Evolutionary conservation across 2,888 invertebrate genomes (phyloP).

Genomic region (Blastobasis adustella): DNA sequence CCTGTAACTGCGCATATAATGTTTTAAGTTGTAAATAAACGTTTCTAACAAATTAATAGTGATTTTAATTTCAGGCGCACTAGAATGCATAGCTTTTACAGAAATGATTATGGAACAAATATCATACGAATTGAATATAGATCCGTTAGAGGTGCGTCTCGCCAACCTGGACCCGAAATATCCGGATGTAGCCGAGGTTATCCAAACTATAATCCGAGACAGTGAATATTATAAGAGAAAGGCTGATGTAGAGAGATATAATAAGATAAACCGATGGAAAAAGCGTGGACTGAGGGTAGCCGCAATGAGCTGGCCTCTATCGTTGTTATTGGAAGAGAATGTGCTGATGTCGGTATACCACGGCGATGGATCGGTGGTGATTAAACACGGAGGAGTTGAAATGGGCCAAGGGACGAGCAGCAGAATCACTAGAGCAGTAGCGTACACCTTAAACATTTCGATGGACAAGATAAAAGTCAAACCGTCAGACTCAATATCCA

Average conservation of each 20-base stretch:
- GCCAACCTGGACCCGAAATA: constrained; percentile 45
- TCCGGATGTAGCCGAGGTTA: constrained; percentile 57
- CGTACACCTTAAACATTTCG: constrained; percentile 77
- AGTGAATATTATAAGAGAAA: constrained; percentile 53
- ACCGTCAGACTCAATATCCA: constrained; percentile 72
- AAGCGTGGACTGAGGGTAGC: constrained; percentile 76
- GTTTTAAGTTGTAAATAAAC: too few relatives aligned
- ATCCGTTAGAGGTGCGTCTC: constrained; percentile 70
- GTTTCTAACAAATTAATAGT: too few relatives aligned
- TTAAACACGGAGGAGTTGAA: constrained; percentile 77
- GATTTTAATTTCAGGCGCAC: constrained; percentile 56
- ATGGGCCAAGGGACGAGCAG: constrained; percentile 84
- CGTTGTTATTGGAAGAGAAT: constrained; percentile 10
- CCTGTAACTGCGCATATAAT: too few relatives aligned
- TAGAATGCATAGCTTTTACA: constrained; percentile 77
- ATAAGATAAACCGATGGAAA: constrained; percentile 79
- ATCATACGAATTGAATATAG: constrained; percentile 66
- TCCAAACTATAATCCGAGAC: constrained; percentile 52
- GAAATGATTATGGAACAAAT: constrained; percentile 81
- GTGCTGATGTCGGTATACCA: constrained; percentile 17
- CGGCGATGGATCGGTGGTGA: constrained; percentile 75
- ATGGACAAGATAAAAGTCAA: constrained; percentile 77
- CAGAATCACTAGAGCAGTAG: constrained; percentile 80
- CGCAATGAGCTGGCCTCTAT: constrained; percentile 15
- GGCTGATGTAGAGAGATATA: constrained; percentile 66